Evolutionary conservation across 23 tunicate genomes (phyloP), one percentile per base, ranked within the genome.

Genomic region (Ciona savignyi): DNA sequence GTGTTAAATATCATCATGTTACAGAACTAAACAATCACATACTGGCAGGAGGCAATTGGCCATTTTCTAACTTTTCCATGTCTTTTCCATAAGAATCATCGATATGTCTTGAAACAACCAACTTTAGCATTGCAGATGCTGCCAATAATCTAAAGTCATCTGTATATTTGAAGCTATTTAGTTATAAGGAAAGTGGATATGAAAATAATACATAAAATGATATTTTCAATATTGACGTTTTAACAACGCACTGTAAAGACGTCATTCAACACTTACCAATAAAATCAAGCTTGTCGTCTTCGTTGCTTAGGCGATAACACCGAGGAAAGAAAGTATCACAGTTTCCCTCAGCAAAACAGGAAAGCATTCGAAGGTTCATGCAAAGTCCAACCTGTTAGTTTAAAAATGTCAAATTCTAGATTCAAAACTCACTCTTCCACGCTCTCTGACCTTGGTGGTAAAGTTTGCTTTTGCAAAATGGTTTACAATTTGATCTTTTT

Each of bases 401-500:
- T 49, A 60, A 25, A 42, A 6, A 15, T 42, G 56, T 42, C 56
- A 2, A 35, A 70, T 1, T 22, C 2, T 70, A 3, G 2, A 15
- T 24, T 32, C 19, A 49, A 1, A 26, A 6, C 22, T 1, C 1
- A 70, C 29, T 3, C 56, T 27, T 42, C 56, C 15, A 15, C 11
- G 56, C 9, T 42, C 56, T 42, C 56, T 62, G 23, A 85, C 97
- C 83, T 91, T 91, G 3, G 97, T 91, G 26, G 97, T 91, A 68
- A 91, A 91, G 72, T 91, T 91, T n/a, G 97, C 97, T 80, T 85
- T 91, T 21, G 97, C 74, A 35, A 81, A 91, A 49, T 91, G 97
- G 68, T 91, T 91, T 63, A 91, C 90, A 24, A 91, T 76, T 60
- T 91, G 97, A 66, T 91, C 91, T 66, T 91, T 84, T 77, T 81